A percentile compares a stretch with the other conserved stretches of the same genome.
Conservation (phyloP, 2,797 vertebrate species). For the Geotrypetes seraphini region DNA sequence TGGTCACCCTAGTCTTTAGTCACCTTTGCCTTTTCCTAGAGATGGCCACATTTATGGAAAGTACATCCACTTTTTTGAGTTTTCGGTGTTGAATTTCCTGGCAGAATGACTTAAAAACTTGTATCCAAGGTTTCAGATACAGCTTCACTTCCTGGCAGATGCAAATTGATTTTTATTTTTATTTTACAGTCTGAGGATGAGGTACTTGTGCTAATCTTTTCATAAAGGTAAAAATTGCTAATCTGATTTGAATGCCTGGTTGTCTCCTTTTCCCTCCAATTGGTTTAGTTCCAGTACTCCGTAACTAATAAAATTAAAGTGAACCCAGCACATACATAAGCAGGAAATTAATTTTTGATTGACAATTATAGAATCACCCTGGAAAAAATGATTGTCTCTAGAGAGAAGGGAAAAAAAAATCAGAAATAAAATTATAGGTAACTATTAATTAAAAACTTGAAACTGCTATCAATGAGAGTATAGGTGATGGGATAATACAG, state of each 20-base stretch:
- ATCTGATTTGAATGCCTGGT: constrained; percentile 41
- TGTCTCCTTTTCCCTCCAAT: constrained; percentile 24
- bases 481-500: no score
- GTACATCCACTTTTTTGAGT: no score
- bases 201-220: constrained; percentile 24
- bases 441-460: no score
- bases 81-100: no score
- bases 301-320: constrained; percentile 31
- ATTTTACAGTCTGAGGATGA: constrained; percentile 26
- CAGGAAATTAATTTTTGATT: constrained; percentile 41
- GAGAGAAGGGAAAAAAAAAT: constrained; percentile 19
- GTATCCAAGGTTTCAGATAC: no score
- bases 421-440: no score
- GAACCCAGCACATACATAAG: constrained; percentile 12
- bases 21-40: no score
- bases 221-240: constrained; percentile 37
- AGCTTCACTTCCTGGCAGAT: constrained; percentile 26
- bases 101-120: no score
- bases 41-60: no score
- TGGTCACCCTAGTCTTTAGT: no score
- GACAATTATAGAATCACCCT: constrained; percentile 21
- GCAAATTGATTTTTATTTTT: constrained; percentile 27
- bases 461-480: no score
- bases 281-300: constrained; percentile 13
- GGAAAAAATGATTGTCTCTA: constrained; percentile 19